Evolutionary conservation across 2,113 vertebrate species (phyloP).

Genomic region (Gracilinanus agilis): DNA sequence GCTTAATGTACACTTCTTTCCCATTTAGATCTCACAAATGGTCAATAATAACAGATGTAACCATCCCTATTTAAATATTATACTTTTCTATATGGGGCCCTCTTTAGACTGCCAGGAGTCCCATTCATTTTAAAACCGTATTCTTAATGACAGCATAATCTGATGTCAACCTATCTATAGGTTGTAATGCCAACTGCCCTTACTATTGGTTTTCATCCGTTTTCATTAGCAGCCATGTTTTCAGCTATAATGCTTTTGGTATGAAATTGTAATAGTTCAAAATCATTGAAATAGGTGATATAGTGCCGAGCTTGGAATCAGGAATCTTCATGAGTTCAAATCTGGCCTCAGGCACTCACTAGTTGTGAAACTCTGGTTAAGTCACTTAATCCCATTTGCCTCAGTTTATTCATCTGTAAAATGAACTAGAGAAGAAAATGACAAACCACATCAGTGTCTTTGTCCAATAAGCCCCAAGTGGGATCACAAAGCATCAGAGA

Average conservation of each 20-base stretch:
- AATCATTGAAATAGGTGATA: slow-evolving; percentile 71
- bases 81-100: neutral
- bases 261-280: slow-evolving; percentile 70
- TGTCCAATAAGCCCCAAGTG: too few relatives aligned
- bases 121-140: slow-evolving; percentile 37
- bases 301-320: too few relatives aligned
- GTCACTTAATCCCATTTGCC: too few relatives aligned
- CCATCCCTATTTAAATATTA: neutral
- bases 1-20: neutral
- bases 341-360: too few relatives aligned
- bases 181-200: slow-evolving; percentile 48
- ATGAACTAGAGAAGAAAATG: too few relatives aligned
- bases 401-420: too few relatives aligned
- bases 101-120: slow-evolving; percentile 53
- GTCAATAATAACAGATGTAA: neutral
- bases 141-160: slow-evolving; percentile 28
- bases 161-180: slow-evolving; percentile 25
- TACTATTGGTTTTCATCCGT: slow-evolving; percentile 68
- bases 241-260: slow-evolving; percentile 66
- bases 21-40: neutral
- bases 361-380: too few relatives aligned
- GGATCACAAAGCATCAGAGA: too few relatives aligned
- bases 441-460: too few relatives aligned
- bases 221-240: slow-evolving; percentile 77
- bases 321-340: too few relatives aligned